Percentiles rank a stretch among this genome's conserved stretches.
Conservation (phyloP, 2,113 vertebrate species). For the Paraplagusia blochii region DNA sequence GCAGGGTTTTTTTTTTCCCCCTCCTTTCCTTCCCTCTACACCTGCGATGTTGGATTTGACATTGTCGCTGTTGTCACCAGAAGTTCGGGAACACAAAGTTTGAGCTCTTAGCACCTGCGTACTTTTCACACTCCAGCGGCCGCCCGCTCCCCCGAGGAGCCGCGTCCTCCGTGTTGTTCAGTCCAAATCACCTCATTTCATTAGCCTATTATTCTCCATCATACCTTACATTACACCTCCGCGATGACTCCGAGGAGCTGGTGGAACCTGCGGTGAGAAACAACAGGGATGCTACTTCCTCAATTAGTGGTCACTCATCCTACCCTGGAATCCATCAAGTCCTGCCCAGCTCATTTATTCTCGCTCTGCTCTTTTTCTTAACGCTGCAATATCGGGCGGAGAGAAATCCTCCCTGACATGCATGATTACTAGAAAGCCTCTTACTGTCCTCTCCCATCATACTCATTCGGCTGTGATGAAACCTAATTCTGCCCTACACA, state of each 20-base stretch:
- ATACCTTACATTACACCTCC: constrained; percentile 38
- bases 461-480: constrained; percentile 69
- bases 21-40: not conserved
- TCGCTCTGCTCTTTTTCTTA: constrained; percentile 52
- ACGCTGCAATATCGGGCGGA: constrained; percentile 60
- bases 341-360: constrained; percentile 54
- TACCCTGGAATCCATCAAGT: constrained; percentile 62
- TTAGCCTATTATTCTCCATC: constrained; percentile 61
- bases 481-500: constrained; percentile 56
- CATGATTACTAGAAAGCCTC: constrained; percentile 65
- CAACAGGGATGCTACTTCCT: constrained; percentile 55
- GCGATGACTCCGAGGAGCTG: constrained; percentile 43
- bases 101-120: constrained; percentile 38
- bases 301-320: constrained; percentile 72
- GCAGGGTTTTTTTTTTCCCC: too few relatives aligned
- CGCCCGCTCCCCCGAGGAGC: constrained; percentile 27
- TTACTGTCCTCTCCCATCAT: constrained; percentile 66
- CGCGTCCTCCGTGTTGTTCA: constrained; percentile 50
- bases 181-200: constrained; percentile 58
- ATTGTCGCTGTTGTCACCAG: constrained; percentile 28
- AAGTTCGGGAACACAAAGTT: constrained; percentile 40
- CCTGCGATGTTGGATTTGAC: constrained; percentile 37
- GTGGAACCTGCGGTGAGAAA: constrained; percentile 31
- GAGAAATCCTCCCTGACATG: constrained; percentile 60
- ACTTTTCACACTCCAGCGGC: constrained; percentile 42